Percentiles rank a stretch among this genome's conserved stretches.
Evolutionary conservation across 2,113 vertebrate species (phyloP).

Genomic region (Ameiurus melas): DNA sequence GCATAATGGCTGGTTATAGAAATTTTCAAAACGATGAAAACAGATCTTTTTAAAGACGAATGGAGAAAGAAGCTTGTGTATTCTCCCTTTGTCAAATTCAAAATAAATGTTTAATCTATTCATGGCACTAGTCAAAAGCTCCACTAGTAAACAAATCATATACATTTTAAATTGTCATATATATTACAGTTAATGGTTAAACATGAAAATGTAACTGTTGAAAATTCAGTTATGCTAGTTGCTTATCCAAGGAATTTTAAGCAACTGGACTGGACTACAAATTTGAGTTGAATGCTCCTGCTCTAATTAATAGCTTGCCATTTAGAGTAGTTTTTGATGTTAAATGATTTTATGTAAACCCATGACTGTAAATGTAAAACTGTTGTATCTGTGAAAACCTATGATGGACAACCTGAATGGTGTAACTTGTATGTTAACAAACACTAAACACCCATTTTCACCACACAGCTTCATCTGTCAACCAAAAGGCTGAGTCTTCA

Average conservation of each 20-base stretch:
- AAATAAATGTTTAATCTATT: not conserved
- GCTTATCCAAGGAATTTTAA: not conserved
- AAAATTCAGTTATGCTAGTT: not conserved
- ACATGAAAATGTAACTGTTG: not conserved
- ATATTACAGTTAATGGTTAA: not conserved
- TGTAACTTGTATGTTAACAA: not conserved
- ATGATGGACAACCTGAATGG: not conserved
- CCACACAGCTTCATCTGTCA: slow-evolving; percentile 36
- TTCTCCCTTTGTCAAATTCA: not conserved
- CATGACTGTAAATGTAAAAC: not conserved
- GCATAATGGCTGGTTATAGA: not conserved
- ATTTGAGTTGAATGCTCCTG: not conserved
- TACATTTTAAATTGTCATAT: not conserved
- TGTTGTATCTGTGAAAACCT: not conserved
- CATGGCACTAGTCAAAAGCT: not conserved
- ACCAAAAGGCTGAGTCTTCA: slow-evolving; percentile 32
- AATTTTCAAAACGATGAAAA: not conserved
- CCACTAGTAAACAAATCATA: not conserved
- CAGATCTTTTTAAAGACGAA: not conserved
- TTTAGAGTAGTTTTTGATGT: not conserved
- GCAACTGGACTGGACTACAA: not conserved
- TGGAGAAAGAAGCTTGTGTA: not conserved
- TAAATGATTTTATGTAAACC: not conserved
- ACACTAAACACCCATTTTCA: not conserved
- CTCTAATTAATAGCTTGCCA: not conserved